phyloP scores from a whole-genome alignment of 2,888 invertebrate species.

The Argyra leucocephala region DNA sequence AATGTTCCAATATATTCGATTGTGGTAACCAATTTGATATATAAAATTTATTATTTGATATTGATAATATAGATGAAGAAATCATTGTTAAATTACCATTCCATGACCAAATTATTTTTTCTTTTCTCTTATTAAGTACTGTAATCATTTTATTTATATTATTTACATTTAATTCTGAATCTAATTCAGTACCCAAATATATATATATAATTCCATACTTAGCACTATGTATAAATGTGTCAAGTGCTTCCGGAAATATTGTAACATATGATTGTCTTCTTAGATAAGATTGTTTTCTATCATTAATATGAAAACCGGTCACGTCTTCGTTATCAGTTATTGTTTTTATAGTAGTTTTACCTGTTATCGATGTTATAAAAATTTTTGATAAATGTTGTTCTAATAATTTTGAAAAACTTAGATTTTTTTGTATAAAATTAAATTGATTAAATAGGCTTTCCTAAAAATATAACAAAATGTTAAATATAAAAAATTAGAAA shows the following conservation, averaged over 20 bases:
- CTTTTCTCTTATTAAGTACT: conserved; percentile 17
- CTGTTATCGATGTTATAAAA: conserved; percentile 11
- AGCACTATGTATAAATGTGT: conserved; percentile 19
- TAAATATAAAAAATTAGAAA: not conserved
- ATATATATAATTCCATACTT: conserved; percentile 20
- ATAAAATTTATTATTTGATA: conserved; percentile 16
- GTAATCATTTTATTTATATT: conserved; percentile 15
- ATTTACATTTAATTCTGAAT: conserved; percentile 15
- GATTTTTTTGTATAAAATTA: not conserved
- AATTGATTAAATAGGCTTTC: not conserved
- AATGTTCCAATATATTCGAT: conserved; percentile 19
- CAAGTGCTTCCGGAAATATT: conserved; percentile 15
- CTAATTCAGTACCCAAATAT: conserved; percentile 18
- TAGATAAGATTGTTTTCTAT: conserved; percentile 13
- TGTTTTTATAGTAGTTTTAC: not conserved
- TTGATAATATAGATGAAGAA: conserved; percentile 10
- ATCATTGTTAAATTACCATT: conserved; percentile 15
- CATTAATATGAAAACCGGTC: conserved; percentile 18
- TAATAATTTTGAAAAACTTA: not conserved
- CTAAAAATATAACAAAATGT: not conserved
- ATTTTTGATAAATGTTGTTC: conserved; percentile 14
- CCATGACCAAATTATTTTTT: conserved; percentile 21
- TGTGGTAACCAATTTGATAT: conserved; percentile 19
- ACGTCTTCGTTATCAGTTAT: conserved; percentile 15
- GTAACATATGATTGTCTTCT: not conserved